Conservation (phyloP, 2,113 vertebrate species). For the Ranitomeya imitator region DNA sequence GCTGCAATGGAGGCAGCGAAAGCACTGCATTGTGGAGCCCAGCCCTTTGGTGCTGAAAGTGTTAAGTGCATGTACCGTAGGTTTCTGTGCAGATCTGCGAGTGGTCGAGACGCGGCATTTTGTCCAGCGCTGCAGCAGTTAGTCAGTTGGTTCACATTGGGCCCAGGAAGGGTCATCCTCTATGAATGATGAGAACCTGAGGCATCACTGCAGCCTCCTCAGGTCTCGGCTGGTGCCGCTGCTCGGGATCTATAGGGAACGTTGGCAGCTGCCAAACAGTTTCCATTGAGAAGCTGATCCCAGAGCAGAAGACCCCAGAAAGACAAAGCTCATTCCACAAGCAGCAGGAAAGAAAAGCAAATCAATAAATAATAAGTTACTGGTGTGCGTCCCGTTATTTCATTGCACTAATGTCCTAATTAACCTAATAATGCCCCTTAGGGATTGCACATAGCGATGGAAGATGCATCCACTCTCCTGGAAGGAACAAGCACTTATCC, state of each 20-base stretch:
- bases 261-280: constrained; percentile 43
- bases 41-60: constrained; percentile 33
- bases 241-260: constrained; percentile 20
- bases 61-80: constrained; percentile 39
- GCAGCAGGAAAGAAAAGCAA: constrained; percentile 21
- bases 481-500: not conserved
- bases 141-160: constrained; percentile 37
- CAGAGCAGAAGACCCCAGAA: constrained; percentile 38
- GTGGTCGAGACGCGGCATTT: not conserved
- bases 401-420: constrained; percentile 32
- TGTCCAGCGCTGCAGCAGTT: constrained; percentile 36
- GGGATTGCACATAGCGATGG: constrained; percentile 35
- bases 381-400: constrained; percentile 28
- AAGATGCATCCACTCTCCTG: constrained; percentile 44
- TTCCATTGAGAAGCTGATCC: constrained; percentile 43
- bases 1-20: not conserved
- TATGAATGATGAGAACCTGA: constrained; percentile 56
- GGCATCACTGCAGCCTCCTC: constrained; percentile 18
- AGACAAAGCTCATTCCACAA: constrained; percentile 30
- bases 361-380: constrained; percentile 31
- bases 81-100: not conserved
- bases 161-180: constrained; percentile 42
- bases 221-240: not conserved
- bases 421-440: constrained; percentile 46
- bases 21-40: constrained; percentile 34